phyloP scores from a whole-genome alignment of 2,113 vertebrate species.

The Sterrhoptilus dennistouni region DNA sequence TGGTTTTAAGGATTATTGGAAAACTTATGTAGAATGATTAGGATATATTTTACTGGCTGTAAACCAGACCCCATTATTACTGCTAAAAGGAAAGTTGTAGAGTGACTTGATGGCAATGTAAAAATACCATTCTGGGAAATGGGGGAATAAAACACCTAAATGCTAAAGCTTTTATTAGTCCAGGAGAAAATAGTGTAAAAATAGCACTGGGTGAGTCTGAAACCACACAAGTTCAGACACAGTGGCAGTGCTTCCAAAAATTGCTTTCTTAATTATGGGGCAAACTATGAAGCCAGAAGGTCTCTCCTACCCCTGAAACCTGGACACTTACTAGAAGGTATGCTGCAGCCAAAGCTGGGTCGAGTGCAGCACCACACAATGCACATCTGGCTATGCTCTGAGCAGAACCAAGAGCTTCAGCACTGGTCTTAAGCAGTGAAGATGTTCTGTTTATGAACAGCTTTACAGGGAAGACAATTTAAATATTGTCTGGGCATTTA shows the following conservation, averaged over 20 bases:
- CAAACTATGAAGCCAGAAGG: not conserved
- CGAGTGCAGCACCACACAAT: fast-evolving
- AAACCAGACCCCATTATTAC: not conserved
- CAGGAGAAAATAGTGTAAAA: not conserved
- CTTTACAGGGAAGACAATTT: not conserved
- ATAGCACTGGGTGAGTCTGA: not conserved
- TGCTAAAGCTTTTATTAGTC: not conserved
- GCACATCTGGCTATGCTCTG: not conserved
- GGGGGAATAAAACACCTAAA: not conserved
- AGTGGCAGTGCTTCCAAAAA: not conserved
- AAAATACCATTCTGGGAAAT: not conserved
- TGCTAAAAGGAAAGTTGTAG: not conserved
- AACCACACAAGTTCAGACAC: not conserved
- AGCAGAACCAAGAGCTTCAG: not conserved
- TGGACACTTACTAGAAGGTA: not conserved
- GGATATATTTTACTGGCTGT: not conserved
- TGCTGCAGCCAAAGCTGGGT: not conserved
- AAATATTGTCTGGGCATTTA: not conserved
- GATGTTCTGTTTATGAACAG: not conserved
- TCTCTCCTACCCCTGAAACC: not conserved
- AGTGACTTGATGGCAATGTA: not conserved
- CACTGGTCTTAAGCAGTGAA: not conserved
- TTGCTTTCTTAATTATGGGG: not conserved
- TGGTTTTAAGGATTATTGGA: not conserved
- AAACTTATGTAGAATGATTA: not conserved